Base-by-base conservation (phyloP, 1,140 invertebrate species). In the Melitaea cinxia region DNA sequence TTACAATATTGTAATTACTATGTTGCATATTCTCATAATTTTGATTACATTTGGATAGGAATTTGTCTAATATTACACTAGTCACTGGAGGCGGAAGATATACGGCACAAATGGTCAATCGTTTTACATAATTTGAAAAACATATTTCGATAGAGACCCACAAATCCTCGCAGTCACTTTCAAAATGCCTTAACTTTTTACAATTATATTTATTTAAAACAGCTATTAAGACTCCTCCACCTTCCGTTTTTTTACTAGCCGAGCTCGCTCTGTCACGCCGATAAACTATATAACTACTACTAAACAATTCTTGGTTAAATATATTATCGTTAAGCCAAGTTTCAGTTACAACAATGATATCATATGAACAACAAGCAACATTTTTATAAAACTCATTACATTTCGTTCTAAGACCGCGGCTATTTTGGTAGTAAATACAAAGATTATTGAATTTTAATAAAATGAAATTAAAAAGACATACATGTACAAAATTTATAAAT, bases 221-320 rank as follows among this genome's bases (percentile, higher is more conserved):
- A 21, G 28, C 28, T 1, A 54, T 9, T 30, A 54, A 12, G 17
- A 54, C 30, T 12, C 52, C 52, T 12, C 52, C 52, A 10, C 28
- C 52, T 5, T 17, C 19, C 37, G 56, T 21, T 35, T 50, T 37
- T 10, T n/a, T 14, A 12, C 6, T 37, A 23, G 14, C 33, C 54
- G 47, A 33, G 21, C 47, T 33, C 47, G 49, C 59, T 7, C 59
- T 26, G 3, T 61, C 59, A 5, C 59, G 23, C 12, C 65, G 47
- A 24, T 67, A 72, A 14, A 72, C 52, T 6, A 56, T 33, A 17
- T 61, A 72, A 4, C 30, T 21, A 45, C 30, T 15, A 24, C 63
- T 39, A 50, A 39, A 72, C n/a, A 72, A 12, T 50, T 71, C 64
- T 1, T 19, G 15, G 28, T 71, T 45, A 10, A 66, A 45, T 35